Conservation (phyloP, 2,113 vertebrate genomes). For the Mohoua ochrocephala region DNA sequence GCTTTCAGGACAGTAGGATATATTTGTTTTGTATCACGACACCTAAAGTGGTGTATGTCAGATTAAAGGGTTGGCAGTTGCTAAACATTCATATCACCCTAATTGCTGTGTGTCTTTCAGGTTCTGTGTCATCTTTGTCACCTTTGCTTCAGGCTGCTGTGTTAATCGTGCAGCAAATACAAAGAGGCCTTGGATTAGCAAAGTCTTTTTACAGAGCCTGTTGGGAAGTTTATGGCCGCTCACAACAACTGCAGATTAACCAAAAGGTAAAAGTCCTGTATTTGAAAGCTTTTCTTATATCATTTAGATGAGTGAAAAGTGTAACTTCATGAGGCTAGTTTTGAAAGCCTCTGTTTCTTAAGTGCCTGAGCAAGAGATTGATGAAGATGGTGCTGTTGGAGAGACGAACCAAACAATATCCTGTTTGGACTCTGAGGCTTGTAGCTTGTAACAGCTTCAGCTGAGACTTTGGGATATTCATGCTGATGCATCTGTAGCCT, state of each 20-base stretch:
- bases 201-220: conserved; percentile 87
- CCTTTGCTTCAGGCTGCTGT: conserved; percentile 82
- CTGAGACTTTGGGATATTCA: background rate
- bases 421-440: background rate
- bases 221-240: conserved; percentile 79
- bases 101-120: conserved; percentile 63
- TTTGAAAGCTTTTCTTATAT: background rate
- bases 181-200: conserved; percentile 82
- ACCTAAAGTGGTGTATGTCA: background rate
- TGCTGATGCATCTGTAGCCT: background rate
- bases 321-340: background rate
- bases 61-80: background rate
- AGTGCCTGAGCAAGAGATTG: background rate
- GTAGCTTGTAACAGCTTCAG: background rate
- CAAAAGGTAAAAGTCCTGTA: conserved; percentile 77
- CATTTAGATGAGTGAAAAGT: background rate
- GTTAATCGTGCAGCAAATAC: conserved; percentile 84
- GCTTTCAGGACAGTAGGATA: background rate
- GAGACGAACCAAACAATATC: background rate
- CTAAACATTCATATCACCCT: background rate
- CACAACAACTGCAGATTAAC: conserved; percentile 79
- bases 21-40: background rate
- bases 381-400: background rate
- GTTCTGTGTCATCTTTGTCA: conserved; percentile 81
- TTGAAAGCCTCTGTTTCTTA: background rate